phyloP scores from a whole-genome alignment of 2,888 invertebrate species.

The Latrodectus elegans region DNA sequence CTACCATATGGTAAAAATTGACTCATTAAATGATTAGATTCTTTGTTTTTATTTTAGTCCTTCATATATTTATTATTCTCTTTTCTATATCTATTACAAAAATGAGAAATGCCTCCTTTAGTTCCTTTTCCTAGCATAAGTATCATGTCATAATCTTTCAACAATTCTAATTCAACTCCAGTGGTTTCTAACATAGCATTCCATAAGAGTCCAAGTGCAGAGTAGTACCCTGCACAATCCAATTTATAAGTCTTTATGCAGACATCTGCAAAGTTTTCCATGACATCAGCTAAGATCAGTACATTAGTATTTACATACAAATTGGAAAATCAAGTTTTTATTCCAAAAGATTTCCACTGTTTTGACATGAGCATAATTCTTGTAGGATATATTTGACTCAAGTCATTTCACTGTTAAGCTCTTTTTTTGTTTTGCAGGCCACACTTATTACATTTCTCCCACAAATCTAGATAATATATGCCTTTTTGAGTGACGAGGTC shows the following conservation, averaged over 20 bases:
- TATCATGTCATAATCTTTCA: not conserved
- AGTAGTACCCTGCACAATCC: not conserved
- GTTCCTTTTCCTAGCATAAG: not conserved
- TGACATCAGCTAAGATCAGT: slow-evolving; percentile 73
- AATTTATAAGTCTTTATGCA: not conserved
- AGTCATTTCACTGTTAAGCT: not conserved
- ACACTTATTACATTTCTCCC: not conserved
- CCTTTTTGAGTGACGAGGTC: not conserved
- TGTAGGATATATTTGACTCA: not conserved
- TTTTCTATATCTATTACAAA: not conserved
- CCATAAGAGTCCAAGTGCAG: not conserved
- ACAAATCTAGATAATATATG: not conserved
- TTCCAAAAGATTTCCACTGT: not conserved
- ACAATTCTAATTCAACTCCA: not conserved
- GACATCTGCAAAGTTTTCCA: slow-evolving; percentile 72
- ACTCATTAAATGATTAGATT: not conserved
- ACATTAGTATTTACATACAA: not conserved
- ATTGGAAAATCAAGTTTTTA: not conserved
- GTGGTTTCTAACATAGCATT: not conserved
- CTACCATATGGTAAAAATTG: not conserved
- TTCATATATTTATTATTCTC: not conserved
- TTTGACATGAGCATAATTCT: not conserved
- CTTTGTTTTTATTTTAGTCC: not conserved
- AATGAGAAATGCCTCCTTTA: not conserved
- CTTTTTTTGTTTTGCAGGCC: not conserved